phyloP scores from a whole-genome alignment of 2,797 vertebrate species.

The Oreonectes daqikongensis region DNA sequence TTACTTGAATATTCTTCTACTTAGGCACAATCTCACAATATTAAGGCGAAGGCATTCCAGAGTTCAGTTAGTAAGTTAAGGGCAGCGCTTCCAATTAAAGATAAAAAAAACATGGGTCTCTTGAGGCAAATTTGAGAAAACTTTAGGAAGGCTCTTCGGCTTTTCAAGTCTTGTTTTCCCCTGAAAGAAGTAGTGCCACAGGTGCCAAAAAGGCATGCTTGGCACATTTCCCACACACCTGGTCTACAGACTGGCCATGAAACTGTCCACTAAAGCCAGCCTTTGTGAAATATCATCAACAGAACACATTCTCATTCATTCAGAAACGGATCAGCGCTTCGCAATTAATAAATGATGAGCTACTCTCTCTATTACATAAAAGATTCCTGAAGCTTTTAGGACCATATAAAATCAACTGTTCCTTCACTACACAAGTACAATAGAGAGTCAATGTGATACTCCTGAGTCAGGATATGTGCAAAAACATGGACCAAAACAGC shows the following conservation, averaged over 20 bases:
- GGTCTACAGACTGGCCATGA: conserved; percentile 52
- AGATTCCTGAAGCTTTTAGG: conserved; percentile 32
- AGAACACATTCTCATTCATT: conserved; percentile 63
- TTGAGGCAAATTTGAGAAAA: conserved; percentile 33
- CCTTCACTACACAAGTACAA: conserved; percentile 17
- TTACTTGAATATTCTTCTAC: conserved; percentile 1
- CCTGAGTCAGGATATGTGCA: conserved; percentile 47
- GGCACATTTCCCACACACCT: conserved; percentile 72
- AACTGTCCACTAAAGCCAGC: conserved; percentile 63
- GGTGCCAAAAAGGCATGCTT: conserved; percentile 51
- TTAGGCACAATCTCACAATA: conserved; percentile 22
- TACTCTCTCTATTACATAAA: conserved; percentile 7
- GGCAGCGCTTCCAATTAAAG: neutral
- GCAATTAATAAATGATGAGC: conserved; percentile 31
- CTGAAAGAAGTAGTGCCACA: conserved; percentile 50
- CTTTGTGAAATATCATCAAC: conserved; percentile 67
- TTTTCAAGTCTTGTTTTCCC: conserved; percentile 39
- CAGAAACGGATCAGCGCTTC: conserved; percentile 11
- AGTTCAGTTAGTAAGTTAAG: neutral
- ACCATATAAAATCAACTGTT: conserved; percentile 25
- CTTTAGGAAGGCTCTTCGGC: conserved; percentile 48
- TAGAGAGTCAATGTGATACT: conserved; percentile 14
- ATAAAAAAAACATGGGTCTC: conserved; percentile 45
- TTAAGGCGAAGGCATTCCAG: conserved; percentile 23
- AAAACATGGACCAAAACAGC: conserved; percentile 23